These are phyloP conservation scores for Ctenosaura bakeri DNA, from an alignment of 2,797 vertebrate species.

Conservation along the genomic window DNA sequence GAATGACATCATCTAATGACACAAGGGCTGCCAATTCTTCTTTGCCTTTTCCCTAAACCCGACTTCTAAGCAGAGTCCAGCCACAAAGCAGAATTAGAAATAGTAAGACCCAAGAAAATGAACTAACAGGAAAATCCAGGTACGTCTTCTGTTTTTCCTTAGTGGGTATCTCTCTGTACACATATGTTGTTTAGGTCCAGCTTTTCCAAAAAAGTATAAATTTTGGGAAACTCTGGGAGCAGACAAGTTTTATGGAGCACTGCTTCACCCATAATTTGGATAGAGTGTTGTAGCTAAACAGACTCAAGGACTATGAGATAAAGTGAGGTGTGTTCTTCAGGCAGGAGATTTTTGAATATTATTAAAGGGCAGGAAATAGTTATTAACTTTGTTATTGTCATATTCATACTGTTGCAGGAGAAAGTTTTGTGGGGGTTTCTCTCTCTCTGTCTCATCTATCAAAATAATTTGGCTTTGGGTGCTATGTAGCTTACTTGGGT, in stretches of 20 bases:
- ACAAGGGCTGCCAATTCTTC: neutral
- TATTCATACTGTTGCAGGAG: no score
- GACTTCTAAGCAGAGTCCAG: neutral
- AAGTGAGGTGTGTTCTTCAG: no score
- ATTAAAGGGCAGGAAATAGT: no score
- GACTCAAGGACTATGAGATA: neutral
- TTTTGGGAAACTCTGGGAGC: neutral
- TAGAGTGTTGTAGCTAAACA: neutral
- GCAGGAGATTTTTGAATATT: no score
- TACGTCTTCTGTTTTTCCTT: neutral
- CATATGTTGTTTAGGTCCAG: neutral
- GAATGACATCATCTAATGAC: neutral
- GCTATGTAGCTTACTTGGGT: no score
- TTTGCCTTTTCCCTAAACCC: neutral
- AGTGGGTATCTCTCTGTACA: neutral
- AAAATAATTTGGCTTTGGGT: no score
- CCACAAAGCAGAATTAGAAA: neutral
- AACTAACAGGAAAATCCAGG: neutral
- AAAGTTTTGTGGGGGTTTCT: no score
- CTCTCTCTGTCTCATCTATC: no score
- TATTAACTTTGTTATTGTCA: no score
- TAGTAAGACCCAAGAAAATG: neutral
- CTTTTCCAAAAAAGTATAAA: neutral
- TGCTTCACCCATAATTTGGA: neutral
- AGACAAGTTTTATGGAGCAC: neutral